Base-by-base conservation (phyloP, 2,888 invertebrate genomes). In the Strigamia maritima region DNA sequence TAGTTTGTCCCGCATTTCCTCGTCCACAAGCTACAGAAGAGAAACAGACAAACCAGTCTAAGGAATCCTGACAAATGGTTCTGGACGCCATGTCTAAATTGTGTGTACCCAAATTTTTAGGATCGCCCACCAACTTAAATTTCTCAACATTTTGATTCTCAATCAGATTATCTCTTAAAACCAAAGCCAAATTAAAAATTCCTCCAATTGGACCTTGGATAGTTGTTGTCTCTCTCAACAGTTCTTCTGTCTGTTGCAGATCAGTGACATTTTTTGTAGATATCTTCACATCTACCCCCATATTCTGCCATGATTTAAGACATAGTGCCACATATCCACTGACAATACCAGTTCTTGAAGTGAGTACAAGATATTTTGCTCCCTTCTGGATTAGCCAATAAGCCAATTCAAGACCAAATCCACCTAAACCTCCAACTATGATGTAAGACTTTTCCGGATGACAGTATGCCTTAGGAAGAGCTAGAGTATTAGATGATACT, bases 1-100 rank as follows among this genome's bases (percentile, higher is more conserved):
- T 99, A 81, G 93, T 90, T 88, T 99, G 98, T 4, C 98, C 98
- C 77, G 93, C 91, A 88, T 98, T 98, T 81, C 98, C 98, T 82
- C 97, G 91, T 16, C 98, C 98, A 87, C 97, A 97, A 49, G 96
- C 94, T 80, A 98, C 94, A 70, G 97, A 97, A 54, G 98, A 98
- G 89, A 98, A 99, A 80, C 91, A 93, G 78, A 98, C 95, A 86
- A 98, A 99, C 89, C 95, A 93, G 84, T 97, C 95, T 82, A 87
- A 86, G 28, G 28, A 28, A 82, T 92, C 90, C 0, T 93, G 92
- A 83, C 95, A 94, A 80, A 92, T 85, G 82, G 89, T 89, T 80
- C 97, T 90, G 0, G 94, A 93, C 12, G 91, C 92, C 28, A 85
- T 86, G 86, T 99, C 98, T 83, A 99, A 87, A 83, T 92, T 90